These are phyloP conservation scores for Parnassius apollo DNA, from an alignment of 2,888 invertebrate species.

Conservation along the genomic window DNA sequence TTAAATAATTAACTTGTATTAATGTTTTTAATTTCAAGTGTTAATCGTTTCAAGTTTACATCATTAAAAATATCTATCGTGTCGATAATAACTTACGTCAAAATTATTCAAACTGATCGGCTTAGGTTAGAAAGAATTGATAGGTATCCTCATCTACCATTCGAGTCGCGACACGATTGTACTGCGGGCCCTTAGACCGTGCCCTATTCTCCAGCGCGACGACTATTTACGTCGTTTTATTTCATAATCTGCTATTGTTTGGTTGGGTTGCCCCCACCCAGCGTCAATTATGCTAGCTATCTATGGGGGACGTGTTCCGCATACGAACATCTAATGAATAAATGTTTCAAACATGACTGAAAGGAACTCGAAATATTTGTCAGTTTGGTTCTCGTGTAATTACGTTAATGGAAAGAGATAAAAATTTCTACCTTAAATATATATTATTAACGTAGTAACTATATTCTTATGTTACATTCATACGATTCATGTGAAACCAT, in stretches of 20 bases:
- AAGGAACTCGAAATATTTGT: conserved; percentile 32
- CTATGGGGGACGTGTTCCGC: conserved; percentile 71
- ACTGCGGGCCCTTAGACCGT: conserved; percentile 72
- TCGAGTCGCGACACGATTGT: conserved; percentile 70
- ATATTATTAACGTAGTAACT: conserved; percentile 32
- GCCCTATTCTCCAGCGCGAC: conserved; percentile 69
- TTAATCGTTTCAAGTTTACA: too few relatives aligned
- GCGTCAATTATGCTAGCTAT: conserved; percentile 77
- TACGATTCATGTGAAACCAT: conserved; percentile 66
- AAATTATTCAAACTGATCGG: conserved; percentile 1
- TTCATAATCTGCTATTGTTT: conserved; percentile 80
- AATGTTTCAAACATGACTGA: conserved; percentile 43
- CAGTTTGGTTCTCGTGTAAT: conserved; percentile 19
- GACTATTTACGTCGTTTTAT: conserved; percentile 78
- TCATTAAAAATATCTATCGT: too few relatives aligned
- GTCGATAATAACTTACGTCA: too few relatives aligned
- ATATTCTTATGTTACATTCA: conserved; percentile 54
- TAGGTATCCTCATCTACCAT: conserved; percentile 70
- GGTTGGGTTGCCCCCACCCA: conserved; percentile 65
- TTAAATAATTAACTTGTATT: too few relatives aligned
- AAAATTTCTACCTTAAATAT: conserved; percentile 8
- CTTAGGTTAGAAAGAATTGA: conserved; percentile 26
- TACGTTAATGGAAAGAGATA: conserved; percentile 25
- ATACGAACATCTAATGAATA: conserved; percentile 70
- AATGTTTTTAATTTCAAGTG: too few relatives aligned